Base-by-base conservation (phyloP, 2,888 invertebrate genomes). In the Tachystola acroxantha region DNA sequence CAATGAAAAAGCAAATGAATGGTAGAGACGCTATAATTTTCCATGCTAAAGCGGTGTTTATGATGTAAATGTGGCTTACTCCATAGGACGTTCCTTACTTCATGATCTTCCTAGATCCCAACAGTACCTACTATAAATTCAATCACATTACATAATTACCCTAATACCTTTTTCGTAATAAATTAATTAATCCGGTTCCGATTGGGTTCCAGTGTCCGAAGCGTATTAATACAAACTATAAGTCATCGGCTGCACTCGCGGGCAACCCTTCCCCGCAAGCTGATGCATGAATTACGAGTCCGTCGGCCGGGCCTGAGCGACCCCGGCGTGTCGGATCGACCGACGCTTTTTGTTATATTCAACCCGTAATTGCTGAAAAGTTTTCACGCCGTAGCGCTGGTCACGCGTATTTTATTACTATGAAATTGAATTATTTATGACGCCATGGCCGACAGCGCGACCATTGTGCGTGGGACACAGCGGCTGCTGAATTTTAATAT, bases 331-430 rank as follows among this genome's bases (percentile, higher is more conserved):
- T 70, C 73, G 61, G 65, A 73, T 72, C 70, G 69, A 64, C 73
- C 75, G 64, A 64, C 64, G 76, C 75, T 81, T 86, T 85, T 85
- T 80, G 84, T 81, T 80, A 84, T 73, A 81, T 80, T 74, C 80
- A 75, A 79, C 72, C 79, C 77, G 69, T 84, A 85, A 85, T 85
- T 84, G 80, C 81, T 86, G 85, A 86, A 86, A 85, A 84, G 79
- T 84, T 85, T 84, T 86, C 86, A 80, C 84, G 79, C 79, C 75
- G 73, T 65, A 67, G 69, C 72, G 65, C 65, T 71, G 80, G 81
- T 81, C 85, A 82, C 80, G 81, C 85, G 79, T 84, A 81, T 86
- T 86, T 86, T 85, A 86, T 86, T 85, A 84, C 85, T 81, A 84
- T 82, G 76, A 82, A 85, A 85, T 86, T 86, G 85, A 86, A 86